phyloP scores from a whole-genome alignment of 2,113 vertebrate species.

The Willisornis vidua region DNA sequence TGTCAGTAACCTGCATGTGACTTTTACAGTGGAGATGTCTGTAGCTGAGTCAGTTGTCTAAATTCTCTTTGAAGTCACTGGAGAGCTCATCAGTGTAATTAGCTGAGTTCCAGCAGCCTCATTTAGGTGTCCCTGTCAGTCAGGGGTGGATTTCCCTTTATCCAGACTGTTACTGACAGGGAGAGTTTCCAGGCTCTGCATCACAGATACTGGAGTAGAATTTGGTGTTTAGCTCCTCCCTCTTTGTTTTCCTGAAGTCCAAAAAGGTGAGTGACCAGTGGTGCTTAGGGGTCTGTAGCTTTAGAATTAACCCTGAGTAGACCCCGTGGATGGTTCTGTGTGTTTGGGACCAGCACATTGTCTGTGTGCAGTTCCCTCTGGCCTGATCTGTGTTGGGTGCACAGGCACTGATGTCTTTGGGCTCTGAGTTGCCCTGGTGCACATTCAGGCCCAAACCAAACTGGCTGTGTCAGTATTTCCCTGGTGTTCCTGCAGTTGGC shows the following conservation, averaged over 20 bases:
- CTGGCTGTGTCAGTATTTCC: neutral
- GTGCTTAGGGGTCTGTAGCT: neutral
- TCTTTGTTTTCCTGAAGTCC: neutral
- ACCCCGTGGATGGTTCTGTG: neutral
- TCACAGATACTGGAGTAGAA: neutral
- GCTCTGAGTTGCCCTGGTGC: neutral
- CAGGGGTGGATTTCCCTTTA: neutral
- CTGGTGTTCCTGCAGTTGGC: neutral
- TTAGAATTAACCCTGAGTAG: neutral
- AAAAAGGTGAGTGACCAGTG: neutral
- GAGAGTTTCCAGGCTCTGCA: rapidly evolving
- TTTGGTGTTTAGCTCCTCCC: neutral
- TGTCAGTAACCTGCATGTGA: neutral
- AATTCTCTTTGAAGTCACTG: neutral
- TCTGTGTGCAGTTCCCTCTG: neutral
- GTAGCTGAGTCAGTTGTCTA: neutral
- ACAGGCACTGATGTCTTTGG: neutral
- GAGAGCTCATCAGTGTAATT: neutral
- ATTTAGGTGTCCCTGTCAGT: neutral
- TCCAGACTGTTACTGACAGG: neutral
- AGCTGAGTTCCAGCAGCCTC: neutral
- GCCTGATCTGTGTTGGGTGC: neutral
- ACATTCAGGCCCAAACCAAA: neutral
- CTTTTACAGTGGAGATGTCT: neutral
- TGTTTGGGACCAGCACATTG: neutral